A percentile compares a stretch with the other conserved stretches of the same genome.
Evolutionary conservation across 2,888 invertebrate genomes (phyloP).

Genomic region (Taenaris catops): DNA sequence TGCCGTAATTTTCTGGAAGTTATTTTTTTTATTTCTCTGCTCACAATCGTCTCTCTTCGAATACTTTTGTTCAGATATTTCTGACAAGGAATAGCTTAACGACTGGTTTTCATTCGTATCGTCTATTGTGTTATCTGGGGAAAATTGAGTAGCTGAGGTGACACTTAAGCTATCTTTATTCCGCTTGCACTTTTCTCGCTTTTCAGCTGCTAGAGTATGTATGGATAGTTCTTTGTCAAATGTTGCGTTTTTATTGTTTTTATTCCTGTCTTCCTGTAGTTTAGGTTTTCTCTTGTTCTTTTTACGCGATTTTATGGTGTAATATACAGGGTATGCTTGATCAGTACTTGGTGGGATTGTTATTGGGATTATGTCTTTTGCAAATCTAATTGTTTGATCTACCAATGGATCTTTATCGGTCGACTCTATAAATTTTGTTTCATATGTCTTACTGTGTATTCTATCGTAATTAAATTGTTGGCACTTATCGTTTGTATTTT

Average conservation of each 20-base stretch:
- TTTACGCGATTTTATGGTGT: constrained; percentile 50
- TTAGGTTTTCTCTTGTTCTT: constrained; percentile 36
- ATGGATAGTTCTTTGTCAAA: constrained; percentile 37
- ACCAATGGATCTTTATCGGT: constrained; percentile 39
- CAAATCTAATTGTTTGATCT: constrained; percentile 55
- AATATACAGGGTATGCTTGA: constrained; percentile 39
- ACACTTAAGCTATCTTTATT: constrained; percentile 35
- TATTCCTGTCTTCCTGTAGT: constrained; percentile 13
- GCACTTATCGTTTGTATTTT: constrained; percentile 36
- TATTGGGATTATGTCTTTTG: constrained; percentile 53
- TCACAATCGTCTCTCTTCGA: constrained; percentile 30
- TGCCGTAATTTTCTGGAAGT: constrained; percentile 35
- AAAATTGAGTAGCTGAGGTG: constrained; percentile 40
- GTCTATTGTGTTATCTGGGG: constrained; percentile 51
- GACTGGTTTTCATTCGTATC: constrained; percentile 57
- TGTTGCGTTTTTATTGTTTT: constrained; percentile 24
- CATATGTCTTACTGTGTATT: constrained; percentile 20
- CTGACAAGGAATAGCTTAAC: constrained; percentile 51
- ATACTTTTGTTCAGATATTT: constrained; percentile 46
- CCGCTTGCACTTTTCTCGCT: constrained; percentile 33
- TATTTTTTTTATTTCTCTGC: constrained; percentile 30
- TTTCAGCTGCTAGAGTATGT: constrained; percentile 35
- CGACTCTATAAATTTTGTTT: constrained; percentile 27
- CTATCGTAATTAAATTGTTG: constrained; percentile 36
- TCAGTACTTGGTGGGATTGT: constrained; percentile 48